Evolutionary conservation across 2,888 invertebrate species (phyloP).

Genomic region (Exephanes ischioxanthus): DNA sequence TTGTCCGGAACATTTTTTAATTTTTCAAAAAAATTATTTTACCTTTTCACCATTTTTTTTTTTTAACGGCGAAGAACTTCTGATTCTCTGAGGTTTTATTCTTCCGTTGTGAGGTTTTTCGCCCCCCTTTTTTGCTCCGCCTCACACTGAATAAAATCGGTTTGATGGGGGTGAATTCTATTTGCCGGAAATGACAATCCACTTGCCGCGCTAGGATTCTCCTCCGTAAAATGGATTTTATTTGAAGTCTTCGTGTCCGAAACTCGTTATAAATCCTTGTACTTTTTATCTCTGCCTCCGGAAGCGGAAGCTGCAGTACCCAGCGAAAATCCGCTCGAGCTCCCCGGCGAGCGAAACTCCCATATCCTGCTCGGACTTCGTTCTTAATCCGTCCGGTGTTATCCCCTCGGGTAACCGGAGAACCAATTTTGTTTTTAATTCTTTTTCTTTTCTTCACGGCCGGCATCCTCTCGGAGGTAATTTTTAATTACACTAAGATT

Average conservation of each 20-base stretch:
- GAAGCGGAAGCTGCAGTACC: constrained; percentile 46
- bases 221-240: background rate
- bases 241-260: constrained; percentile 40
- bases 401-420: constrained; percentile 33
- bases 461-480: constrained; percentile 3
- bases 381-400: constrained; percentile 56
- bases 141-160: background rate
- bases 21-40: too few relatives aligned
- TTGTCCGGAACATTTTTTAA: too few relatives aligned
- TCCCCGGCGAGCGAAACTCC: constrained; percentile 38
- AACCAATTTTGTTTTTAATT: background rate
- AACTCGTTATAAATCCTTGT: constrained; percentile 63
- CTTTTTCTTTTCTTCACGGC: background rate
- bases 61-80: background rate
- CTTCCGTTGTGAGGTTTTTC: background rate
- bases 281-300: constrained; percentile 61
- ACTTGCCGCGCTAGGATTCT: too few relatives aligned
- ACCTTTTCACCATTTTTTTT: background rate
- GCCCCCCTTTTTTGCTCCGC: constrained; percentile 2
- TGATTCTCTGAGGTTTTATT: constrained; percentile 26
- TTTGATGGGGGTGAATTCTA: too few relatives aligned
- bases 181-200: too few relatives aligned
- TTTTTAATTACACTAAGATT: constrained; percentile 50
- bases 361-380: constrained; percentile 31
- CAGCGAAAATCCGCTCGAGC: constrained; percentile 32